Conservation (phyloP, 2,113 vertebrate species). For the Apteryx owenii region DNA sequence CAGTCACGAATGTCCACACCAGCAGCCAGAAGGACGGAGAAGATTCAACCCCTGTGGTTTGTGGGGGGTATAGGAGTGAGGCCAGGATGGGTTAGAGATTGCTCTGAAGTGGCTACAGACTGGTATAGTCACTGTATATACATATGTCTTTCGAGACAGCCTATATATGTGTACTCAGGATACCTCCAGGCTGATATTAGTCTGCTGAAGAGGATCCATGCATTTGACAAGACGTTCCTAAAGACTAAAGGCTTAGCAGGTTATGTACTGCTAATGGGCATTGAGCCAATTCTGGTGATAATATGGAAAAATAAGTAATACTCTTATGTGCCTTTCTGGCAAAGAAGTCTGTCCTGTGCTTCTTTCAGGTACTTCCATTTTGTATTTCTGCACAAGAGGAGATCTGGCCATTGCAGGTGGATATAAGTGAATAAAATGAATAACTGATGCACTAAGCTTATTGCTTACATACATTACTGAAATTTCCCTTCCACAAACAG, state of each 20-base stretch:
- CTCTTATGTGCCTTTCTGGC: neutral
- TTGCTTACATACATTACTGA: neutral
- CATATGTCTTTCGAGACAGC: neutral
- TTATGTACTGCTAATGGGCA: neutral
- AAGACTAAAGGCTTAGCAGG: neutral
- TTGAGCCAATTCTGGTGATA: neutral
- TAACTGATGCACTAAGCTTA: neutral
- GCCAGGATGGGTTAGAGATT: neutral
- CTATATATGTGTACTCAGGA: neutral
- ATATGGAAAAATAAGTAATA: neutral
- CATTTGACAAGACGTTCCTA: neutral
- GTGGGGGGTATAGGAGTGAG: neutral
- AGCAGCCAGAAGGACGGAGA: neutral
- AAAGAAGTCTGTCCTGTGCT: neutral
- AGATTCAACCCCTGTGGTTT: neutral
- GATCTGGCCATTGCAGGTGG: neutral
- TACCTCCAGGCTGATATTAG: neutral
- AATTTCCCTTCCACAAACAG: neutral
- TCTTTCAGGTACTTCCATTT: neutral
- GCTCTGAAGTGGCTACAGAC: neutral
- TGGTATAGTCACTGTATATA: neutral
- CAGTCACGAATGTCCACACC: fast-evolving
- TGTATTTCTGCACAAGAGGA: neutral
- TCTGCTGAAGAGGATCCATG: neutral
- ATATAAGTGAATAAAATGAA: neutral